These are phyloP conservation scores for Phymastichus coffea DNA, from an alignment of 1,140 invertebrate species.

Conservation along the genomic window DNA sequence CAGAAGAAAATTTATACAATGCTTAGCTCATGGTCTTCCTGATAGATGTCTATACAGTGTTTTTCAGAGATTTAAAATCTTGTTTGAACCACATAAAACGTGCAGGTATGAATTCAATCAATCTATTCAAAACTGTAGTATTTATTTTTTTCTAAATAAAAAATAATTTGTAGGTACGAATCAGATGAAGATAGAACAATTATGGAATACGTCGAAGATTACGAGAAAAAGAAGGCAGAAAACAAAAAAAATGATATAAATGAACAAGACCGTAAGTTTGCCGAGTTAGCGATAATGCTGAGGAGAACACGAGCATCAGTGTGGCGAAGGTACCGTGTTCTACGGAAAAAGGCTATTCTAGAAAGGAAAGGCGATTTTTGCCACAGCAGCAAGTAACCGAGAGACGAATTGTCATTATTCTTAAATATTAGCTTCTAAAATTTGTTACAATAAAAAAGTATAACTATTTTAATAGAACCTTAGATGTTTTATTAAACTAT, in stretches of 20 bases:
- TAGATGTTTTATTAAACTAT: too few species aligned
- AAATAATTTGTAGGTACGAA: slow-evolving; percentile 29
- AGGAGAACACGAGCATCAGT: slow-evolving; percentile 45
- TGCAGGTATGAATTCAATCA: slow-evolving; percentile 35
- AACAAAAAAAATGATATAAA: slow-evolving; percentile 22
- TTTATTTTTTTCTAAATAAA: slow-evolving; percentile 5
- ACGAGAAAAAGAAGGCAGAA: too few species aligned
- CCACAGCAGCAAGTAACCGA: too few species aligned
- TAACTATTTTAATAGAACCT: too few species aligned
- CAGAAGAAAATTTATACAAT: slow-evolving; percentile 42
- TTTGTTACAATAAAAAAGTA: too few species aligned
- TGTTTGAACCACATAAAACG: slow-evolving; percentile 30
- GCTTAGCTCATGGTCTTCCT: slow-evolving; percentile 41
- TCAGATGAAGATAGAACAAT: slow-evolving; percentile 41
- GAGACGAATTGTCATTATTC: too few species aligned
- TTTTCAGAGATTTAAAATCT: slow-evolving; percentile 40
- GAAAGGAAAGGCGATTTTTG: too few species aligned
- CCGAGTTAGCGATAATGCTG: slow-evolving; percentile 40
- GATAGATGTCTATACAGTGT: slow-evolving; percentile 44
- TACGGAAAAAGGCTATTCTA: too few species aligned
- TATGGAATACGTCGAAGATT: slow-evolving; percentile 35
- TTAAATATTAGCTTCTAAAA: too few species aligned
- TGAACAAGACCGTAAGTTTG: slow-evolving; percentile 32
- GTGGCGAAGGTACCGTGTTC: slow-evolving; percentile 42
- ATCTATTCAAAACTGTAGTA: slow-evolving; percentile 9